phyloP scores from a whole-genome alignment of 2,797 vertebrate genomes.

The Sebastes glaucus region DNA sequence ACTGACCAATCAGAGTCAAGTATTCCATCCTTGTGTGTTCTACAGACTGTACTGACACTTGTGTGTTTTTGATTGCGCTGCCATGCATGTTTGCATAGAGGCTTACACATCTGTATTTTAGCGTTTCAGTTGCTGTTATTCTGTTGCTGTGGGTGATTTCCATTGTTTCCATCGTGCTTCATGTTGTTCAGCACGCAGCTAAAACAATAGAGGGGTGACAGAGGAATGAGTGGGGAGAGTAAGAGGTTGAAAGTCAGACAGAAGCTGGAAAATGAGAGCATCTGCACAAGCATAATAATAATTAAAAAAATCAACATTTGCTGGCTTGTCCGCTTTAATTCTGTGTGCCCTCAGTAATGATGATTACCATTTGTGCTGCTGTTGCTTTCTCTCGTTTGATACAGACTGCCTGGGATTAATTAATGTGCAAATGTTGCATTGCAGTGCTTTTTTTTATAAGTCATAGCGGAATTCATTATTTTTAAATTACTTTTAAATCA shows the following conservation, averaged over 20 bases:
- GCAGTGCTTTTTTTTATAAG: slow-evolving; percentile 13
- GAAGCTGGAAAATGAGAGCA: slow-evolving; percentile 9
- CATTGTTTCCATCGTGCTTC: background rate
- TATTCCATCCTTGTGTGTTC: background rate
- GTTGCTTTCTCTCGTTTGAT: slow-evolving; percentile 8
- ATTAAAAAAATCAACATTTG: background rate
- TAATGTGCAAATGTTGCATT: slow-evolving; percentile 26
- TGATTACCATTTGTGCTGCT: slow-evolving; percentile 26
- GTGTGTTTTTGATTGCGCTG: background rate
- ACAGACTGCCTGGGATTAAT: slow-evolving; percentile 25
- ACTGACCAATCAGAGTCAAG: too few species aligned
- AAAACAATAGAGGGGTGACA: background rate
- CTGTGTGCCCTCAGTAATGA: background rate
- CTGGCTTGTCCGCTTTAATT: slow-evolving; percentile 20
- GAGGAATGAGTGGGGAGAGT: background rate
- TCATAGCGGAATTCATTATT: background rate
- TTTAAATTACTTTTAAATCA: background rate
- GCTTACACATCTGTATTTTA: background rate
- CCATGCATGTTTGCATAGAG: background rate
- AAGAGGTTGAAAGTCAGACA: background rate
- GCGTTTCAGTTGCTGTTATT: background rate
- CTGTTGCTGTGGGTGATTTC: background rate
- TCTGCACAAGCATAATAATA: background rate
- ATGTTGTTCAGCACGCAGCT: background rate
- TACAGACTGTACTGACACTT: background rate